Conservation (phyloP, 2,888 invertebrate genomes). For the Lypha dubia region DNA sequence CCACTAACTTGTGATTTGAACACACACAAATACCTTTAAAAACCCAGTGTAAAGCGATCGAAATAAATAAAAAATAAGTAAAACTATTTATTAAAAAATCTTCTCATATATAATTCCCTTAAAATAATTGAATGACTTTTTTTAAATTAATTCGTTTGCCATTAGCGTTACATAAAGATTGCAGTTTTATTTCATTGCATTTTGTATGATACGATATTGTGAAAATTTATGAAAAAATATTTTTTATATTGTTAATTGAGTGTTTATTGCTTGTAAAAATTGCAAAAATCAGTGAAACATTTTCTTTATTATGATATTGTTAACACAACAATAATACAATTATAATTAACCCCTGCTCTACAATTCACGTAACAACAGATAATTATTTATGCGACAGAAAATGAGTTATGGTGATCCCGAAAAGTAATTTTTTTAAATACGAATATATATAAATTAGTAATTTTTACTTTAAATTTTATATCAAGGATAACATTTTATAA, state of each 20-base stretch:
- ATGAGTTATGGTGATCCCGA: not conserved
- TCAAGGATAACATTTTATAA: not conserved
- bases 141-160: constrained; percentile 31
- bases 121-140: constrained; percentile 39
- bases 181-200: constrained; percentile 36
- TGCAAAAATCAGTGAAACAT: constrained; percentile 65
- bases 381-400: constrained; percentile 14
- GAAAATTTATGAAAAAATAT: constrained; percentile 81
- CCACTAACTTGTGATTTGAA: constrained; percentile 8
- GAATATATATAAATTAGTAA: not conserved
- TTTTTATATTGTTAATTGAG: constrained; percentile 82
- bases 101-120: constrained; percentile 40
- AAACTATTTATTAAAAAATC: constrained; percentile 38
- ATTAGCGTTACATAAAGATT: constrained; percentile 40
- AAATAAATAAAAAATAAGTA: constrained; percentile 43
- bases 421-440: not conserved
- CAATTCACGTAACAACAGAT: constrained; percentile 9
- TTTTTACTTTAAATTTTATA: not conserved
- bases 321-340: constrained; percentile 68
- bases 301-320: constrained; percentile 64
- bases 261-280: constrained; percentile 80
- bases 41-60: not conserved
- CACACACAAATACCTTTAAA: constrained; percentile 15
- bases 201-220: constrained; percentile 57
- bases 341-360: constrained; percentile 58